Evolutionary conservation across 2,113 vertebrate species (phyloP).

Genomic region (Petaurus breviceps): DNA sequence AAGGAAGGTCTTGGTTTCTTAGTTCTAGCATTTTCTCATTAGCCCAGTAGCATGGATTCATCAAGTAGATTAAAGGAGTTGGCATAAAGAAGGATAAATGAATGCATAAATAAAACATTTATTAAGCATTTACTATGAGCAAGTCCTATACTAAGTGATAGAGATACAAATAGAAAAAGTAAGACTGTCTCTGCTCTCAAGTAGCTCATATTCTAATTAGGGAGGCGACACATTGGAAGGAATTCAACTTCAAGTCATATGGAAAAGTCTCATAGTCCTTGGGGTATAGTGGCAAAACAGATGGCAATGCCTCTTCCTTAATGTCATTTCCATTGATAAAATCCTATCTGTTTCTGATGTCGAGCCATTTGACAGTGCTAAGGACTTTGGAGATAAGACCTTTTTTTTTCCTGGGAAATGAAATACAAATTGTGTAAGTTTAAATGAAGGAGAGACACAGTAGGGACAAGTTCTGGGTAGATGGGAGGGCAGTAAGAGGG

Average conservation of each 20-base stretch:
- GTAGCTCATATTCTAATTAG: background rate
- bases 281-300: background rate
- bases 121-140: background rate
- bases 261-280: background rate
- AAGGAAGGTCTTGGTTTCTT: background rate
- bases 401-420: background rate
- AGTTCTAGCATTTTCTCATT: background rate
- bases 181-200: background rate
- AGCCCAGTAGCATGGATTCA: background rate
- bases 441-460: background rate
- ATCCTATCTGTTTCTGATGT: background rate
- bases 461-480: background rate
- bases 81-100: background rate
- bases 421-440: background rate
- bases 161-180: background rate
- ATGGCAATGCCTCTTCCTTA: too few relatives aligned
- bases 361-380: background rate
- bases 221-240: background rate
- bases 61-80: background rate
- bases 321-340: background rate
- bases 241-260: background rate
- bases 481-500: background rate
- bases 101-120: background rate
- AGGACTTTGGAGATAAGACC: background rate
- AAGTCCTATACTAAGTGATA: background rate